Evolutionary conservation across 2,797 vertebrate genomes (phyloP), one percentile per base, ranked within the genome.

Genomic region (Acrossocheilus wenchowensis): DNA sequence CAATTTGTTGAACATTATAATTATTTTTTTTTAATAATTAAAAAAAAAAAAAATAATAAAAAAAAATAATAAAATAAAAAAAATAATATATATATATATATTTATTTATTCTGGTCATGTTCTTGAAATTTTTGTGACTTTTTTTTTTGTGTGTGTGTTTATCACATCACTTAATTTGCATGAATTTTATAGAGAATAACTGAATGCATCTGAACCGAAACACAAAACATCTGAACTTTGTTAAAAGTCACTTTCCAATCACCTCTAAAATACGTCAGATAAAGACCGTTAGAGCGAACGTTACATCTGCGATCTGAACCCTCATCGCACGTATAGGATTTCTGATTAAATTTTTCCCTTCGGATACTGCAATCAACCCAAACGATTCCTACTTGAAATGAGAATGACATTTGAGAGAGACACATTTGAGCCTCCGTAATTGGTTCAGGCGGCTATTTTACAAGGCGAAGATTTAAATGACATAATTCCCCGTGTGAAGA

Each of bases 401-500:
- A 72, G 86, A 83, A 84, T 85, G n/a, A 60, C 64, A 81, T 84
- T 81, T 62, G 83, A 83, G 78, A 83, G 82, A 74, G 78, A 87
- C 45, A 62, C 85, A 81, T 73, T 74, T 45, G 52, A 86, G 64
- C 50, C 54, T 66, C 69, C 1, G 36, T 91, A 84, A 89, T 89
- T 88, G 88, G 79, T 83, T 88, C 57, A 52, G 84, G 39, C 30
- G 81, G 79, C 78, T 87, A 83, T 82, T 88, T 90, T 86, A 84
- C 87, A 90, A 90, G 91, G 88, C 91, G 88, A 79, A 92, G 88
- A 90, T 93, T 94, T 91, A 88, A 92, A 94, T 90, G 83, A 87
- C 91, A 92, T 93, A 90, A 95, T 94, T 93, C 89, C 90, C 91
- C 90, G 90, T 90, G 90, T 92, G 92, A 93, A 83, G 90, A 89